Evolutionary conservation across 2,113 vertebrate species (phyloP).

Genomic region (Lontra canadensis): DNA sequence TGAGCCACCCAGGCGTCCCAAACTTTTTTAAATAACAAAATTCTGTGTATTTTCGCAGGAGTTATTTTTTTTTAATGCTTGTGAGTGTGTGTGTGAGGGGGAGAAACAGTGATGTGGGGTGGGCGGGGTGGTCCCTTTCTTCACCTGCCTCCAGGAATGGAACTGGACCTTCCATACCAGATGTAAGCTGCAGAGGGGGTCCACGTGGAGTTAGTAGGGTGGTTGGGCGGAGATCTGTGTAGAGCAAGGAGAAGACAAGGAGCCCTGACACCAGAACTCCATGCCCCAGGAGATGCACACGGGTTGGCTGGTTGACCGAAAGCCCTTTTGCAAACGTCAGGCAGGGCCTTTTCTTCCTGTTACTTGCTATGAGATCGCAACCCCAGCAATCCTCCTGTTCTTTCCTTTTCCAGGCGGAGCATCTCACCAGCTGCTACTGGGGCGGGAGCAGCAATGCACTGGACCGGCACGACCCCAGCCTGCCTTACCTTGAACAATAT

Average conservation of each 20-base stretch:
- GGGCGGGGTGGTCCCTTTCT: not conserved
- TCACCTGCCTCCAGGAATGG: not conserved
- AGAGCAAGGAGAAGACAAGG: too few relatives aligned
- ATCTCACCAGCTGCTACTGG: constrained; percentile 99
- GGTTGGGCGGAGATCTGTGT: not conserved
- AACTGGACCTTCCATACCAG: not conserved
- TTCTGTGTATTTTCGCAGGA: not conserved
- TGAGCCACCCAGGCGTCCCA: too few relatives aligned
- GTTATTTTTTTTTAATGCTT: not conserved
- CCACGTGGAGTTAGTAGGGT: not conserved
- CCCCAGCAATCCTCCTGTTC: not conserved
- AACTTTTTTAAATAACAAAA: not conserved
- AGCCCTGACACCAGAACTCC: not conserved
- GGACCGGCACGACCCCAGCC: constrained; percentile 96
- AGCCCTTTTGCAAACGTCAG: not conserved
- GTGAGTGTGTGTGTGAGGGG: not conserved
- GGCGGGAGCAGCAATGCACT: constrained; percentile 94
- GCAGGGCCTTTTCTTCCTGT: not conserved
- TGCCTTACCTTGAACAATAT: constrained; percentile 98
- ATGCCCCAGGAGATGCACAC: not conserved
- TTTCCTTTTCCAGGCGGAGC: constrained; percentile 89
- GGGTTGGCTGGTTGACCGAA: not conserved
- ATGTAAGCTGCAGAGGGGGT: not conserved
- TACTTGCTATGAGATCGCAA: not conserved
- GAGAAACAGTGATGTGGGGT: not conserved